A percentile compares a stretch with the other conserved stretches of the same genome.
phyloP scores from a whole-genome alignment of 2,797 vertebrate species.

The Karalla daura region DNA sequence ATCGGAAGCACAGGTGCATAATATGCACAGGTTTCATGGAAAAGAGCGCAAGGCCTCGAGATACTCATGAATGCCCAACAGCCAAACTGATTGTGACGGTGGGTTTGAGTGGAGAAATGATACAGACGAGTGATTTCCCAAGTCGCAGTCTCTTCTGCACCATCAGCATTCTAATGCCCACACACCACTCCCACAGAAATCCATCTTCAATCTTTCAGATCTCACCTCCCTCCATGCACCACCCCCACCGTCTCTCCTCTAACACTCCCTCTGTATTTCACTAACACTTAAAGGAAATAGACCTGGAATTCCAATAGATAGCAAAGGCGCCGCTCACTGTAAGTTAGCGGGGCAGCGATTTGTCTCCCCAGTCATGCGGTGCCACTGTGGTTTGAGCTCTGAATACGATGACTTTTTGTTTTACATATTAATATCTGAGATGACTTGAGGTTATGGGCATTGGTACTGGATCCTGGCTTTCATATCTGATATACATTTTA shows the following conservation, averaged over 20 bases:
- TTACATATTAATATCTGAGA: conserved; percentile 48
- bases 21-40: conserved; percentile 20
- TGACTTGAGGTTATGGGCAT: neutral
- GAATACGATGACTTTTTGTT: conserved; percentile 36
- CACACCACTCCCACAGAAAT: conserved; percentile 77
- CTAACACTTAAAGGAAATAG: conserved; percentile 71
- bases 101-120: conserved; percentile 67
- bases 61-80: conserved; percentile 41
- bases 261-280: conserved; percentile 67
- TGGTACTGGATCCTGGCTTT: conserved; percentile 13
- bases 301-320: conserved; percentile 65
- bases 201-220: conserved; percentile 76
- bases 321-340: conserved; percentile 56
- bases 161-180: conserved; percentile 80
- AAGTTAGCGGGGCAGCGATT: conserved; percentile 50
- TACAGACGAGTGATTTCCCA: conserved; percentile 78
- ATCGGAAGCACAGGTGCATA: conserved; percentile 11
- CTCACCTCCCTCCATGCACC: conserved; percentile 59
- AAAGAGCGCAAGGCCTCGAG: neutral
- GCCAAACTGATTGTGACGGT: conserved; percentile 55
- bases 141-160: conserved; percentile 72
- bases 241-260: conserved; percentile 55
- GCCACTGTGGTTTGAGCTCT: conserved; percentile 16
- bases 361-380: conserved; percentile 35
- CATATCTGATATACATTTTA: neutral